A percentile compares a stretch with the other conserved stretches of the same genome.
Conservation (phyloP, 2,113 vertebrate genomes). For the Mesitornis unicolor region DNA sequence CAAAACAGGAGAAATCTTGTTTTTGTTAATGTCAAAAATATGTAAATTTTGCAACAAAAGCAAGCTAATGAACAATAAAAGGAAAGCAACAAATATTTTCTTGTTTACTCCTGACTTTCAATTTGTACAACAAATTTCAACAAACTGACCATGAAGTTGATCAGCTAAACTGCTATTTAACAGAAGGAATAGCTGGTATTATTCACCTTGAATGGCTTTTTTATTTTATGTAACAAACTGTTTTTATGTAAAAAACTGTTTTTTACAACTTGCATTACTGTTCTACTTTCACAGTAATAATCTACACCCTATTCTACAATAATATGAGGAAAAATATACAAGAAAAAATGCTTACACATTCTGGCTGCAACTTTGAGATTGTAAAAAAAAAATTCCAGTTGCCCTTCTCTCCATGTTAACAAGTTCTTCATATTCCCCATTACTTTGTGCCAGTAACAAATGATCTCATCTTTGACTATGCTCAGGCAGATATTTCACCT, state of each 20-base stretch:
- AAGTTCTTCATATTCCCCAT: slow-evolving; percentile 37
- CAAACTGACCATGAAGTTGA: background rate
- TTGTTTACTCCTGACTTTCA: background rate
- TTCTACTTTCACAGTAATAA: background rate
- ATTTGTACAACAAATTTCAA: background rate
- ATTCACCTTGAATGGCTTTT: background rate
- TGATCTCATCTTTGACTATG: slow-evolving; percentile 14
- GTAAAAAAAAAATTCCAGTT: slow-evolving; percentile 36
- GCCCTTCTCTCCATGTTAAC: background rate
- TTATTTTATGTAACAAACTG: background rate
- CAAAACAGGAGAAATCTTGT: background rate
- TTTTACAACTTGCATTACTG: background rate
- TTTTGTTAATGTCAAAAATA: background rate
- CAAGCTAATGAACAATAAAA: background rate
- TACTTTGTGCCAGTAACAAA: slow-evolving; percentile 49
- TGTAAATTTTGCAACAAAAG: background rate
- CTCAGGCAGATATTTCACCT: slow-evolving; percentile 21
- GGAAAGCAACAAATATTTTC: background rate
- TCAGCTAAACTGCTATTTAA: background rate
- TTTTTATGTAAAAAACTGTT: background rate
- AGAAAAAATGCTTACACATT: slow-evolving; percentile 10
- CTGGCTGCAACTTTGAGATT: background rate
- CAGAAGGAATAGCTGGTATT: background rate
- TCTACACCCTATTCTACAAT: background rate
- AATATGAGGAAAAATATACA: slow-evolving; percentile 4